Base-by-base conservation (phyloP, 2,113 vertebrate species). In the Aramus guarauna region DNA sequence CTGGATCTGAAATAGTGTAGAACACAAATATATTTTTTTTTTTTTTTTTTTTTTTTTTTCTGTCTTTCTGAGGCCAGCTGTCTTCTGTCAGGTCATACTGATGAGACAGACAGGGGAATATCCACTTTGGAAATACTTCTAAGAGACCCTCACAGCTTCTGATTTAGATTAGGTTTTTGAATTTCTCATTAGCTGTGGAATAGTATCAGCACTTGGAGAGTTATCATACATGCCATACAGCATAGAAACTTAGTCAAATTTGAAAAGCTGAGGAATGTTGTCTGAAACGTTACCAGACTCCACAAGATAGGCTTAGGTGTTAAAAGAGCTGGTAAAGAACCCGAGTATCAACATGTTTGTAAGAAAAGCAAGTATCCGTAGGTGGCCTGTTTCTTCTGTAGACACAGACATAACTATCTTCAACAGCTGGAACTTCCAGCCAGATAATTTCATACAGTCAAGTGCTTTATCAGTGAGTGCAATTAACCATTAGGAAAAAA, bases 81-180 rank as follows among this genome's bases (percentile, higher is more conserved):
- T 71, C 59, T 92, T 60, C 79, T 92, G 55, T 80, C 76, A 84
- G 73, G 19, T 55, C 43, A 18, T 39, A 37, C 47, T 69, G 86
- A 81, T 84, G 80, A 87, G 68, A 78, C 22, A 93, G 66, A 48
- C 59, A 74, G 32, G 41, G 72, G 73, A 95, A 94, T 69, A 47
- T 62, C 95, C 83, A 89, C 76, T 91, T 91, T 91, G 93, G 93
- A 96, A 91, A 55, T 67, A 84, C 89, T 94, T 96, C 91, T 95
- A 34, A 95, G 83, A 75, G 60, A 84, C 27, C 41, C 63, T 74
- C 80, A 84, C 79, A 95, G 83, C 76, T 96, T 92, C 83, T 95
- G 76, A 9, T 94, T 94, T 80, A 88, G 93, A 91, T 96, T 94
- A 94, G 68, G 22, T 36, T 95, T 94, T 91, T 89, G 37, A 94